Conservation (phyloP, 2,797 vertebrate species). For the Mormyrus proboscirostris region DNA sequence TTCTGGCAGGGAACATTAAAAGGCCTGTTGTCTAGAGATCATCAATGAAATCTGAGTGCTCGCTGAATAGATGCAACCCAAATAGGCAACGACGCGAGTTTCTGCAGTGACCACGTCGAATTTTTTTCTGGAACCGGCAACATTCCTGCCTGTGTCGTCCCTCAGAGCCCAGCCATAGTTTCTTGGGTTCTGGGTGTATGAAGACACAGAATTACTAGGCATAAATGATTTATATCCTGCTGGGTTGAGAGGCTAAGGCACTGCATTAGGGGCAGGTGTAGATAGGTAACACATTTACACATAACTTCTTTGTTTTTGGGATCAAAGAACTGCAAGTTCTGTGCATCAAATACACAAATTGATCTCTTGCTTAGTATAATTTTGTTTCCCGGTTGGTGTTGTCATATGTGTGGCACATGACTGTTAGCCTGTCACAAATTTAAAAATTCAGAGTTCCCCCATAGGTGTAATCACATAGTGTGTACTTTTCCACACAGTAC, state of each 20-base stretch:
- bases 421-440: neutral
- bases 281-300: neutral
- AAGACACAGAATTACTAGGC: constrained; percentile 25
- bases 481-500: neutral
- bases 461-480: neutral
- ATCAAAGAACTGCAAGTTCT: neutral
- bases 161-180: neutral
- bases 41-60: constrained; percentile 22
- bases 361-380: neutral
- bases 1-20: constrained; percentile 32
- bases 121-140: constrained; percentile 17
- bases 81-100: neutral
- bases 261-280: constrained; percentile 39
- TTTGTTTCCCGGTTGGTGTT: neutral
- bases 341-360: neutral
- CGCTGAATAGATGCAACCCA: neutral
- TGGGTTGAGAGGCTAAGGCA: constrained; percentile 29
- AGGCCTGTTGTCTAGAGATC: constrained; percentile 31
- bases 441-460: neutral
- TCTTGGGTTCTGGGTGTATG: constrained; percentile 24
- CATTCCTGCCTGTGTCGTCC: neutral
- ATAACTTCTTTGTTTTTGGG: neutral
- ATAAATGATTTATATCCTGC: constrained; percentile 38
- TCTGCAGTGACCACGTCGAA: constrained; percentile 2
- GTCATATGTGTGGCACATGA: neutral